Conservation (phyloP, 2,797 vertebrate species). For the Luscinia luscinia region DNA sequence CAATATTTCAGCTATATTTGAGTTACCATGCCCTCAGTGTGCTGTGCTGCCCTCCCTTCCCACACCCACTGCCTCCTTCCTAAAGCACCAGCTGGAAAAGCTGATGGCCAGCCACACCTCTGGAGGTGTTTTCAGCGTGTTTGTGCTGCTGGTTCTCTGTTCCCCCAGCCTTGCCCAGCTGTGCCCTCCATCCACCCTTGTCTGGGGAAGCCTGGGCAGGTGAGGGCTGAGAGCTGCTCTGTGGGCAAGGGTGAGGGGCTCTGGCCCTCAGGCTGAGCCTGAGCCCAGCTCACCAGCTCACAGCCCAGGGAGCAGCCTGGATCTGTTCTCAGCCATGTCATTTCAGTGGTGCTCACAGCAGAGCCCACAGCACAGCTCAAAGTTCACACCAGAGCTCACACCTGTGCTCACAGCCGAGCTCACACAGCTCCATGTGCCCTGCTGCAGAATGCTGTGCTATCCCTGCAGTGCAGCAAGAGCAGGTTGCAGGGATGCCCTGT, state of each 20-base stretch:
- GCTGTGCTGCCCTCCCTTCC: not conserved
- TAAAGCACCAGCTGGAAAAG: not conserved
- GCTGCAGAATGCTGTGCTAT: not conserved
- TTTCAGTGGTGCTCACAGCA: not conserved
- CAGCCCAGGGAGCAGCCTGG: not conserved
- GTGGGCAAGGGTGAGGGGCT: rapidly evolving
- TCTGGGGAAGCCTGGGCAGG: not conserved
- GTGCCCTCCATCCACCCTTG: rapidly evolving
- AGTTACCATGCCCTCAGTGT: not conserved
- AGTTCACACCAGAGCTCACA: not conserved
- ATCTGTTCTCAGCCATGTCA: not conserved
- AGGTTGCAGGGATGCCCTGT: not conserved
- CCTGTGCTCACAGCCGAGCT: too few species aligned
- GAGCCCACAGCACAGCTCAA: not conserved
- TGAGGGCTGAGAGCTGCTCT: not conserved
- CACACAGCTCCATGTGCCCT: rapidly evolving
- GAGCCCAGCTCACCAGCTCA: not conserved
- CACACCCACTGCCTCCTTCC: not conserved
- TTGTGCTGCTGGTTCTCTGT: not conserved
- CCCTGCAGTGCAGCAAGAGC: not conserved
- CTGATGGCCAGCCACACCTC: not conserved
- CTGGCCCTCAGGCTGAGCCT: not conserved
- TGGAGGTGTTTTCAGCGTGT: not conserved
- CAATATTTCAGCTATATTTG: not conserved
- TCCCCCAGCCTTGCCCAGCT: rapidly evolving